A percentile compares a stretch with the other conserved stretches of the same genome.
Conservation (phyloP, 1,140 invertebrate genomes). For the Lanistes nyassanus region DNA sequence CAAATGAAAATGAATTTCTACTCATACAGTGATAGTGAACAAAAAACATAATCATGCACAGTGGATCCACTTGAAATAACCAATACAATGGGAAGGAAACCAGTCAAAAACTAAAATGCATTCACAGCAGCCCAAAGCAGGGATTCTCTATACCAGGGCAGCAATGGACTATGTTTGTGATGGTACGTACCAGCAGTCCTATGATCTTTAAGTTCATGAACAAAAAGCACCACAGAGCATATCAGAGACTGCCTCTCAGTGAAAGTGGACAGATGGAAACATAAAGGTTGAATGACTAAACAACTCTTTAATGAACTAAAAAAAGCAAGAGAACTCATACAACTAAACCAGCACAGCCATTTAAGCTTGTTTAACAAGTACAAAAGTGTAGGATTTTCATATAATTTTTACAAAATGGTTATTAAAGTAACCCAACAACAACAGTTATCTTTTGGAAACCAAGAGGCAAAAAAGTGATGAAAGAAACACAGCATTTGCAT, state of each 20-base stretch:
- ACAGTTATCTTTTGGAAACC: no score
- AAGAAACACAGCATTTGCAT: no score
- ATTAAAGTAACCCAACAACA: no score
- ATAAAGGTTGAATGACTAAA: not conserved
- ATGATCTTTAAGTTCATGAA: conserved; percentile 42
- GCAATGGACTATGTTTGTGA: conserved; percentile 4
- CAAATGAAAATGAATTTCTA: no score
- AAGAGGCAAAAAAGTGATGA: no score
- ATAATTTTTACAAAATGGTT: no score
- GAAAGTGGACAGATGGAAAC: not conserved
- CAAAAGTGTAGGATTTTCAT: no score
- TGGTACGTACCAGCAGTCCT: conserved; percentile 51
- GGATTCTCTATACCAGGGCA: not conserved
- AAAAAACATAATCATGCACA: not conserved
- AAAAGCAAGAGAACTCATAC: no score
- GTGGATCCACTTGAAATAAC: not conserved
- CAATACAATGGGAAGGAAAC: not conserved
- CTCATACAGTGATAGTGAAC: not conserved
- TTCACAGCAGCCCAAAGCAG: not conserved
- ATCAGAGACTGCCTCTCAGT: not conserved
- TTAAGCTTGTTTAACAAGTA: no score
- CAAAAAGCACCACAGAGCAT: conserved; percentile 16
- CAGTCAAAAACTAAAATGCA: not conserved
- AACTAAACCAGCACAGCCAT: no score
- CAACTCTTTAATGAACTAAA: no score